Evolutionary conservation across 2,113 vertebrate species (phyloP), one percentile per base, ranked within the genome.

Genomic region (Cryptotis parvus): DNA sequence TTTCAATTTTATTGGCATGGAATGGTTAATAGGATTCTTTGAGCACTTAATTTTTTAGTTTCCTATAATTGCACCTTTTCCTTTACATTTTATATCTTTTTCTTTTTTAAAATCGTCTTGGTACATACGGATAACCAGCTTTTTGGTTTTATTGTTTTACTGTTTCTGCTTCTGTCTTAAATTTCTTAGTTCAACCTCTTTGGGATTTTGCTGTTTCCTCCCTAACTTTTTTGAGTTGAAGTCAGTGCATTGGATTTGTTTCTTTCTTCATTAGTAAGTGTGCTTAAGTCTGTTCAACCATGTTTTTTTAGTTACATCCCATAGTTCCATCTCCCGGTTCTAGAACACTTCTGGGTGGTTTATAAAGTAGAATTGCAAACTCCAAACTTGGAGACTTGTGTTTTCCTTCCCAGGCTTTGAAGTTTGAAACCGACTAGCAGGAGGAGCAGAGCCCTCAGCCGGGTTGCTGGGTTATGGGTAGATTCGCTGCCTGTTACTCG

Each of bases 81-180:
- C 35, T 91, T 83, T 81, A 58, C 14, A 45, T 81, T 93, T 37
- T 24, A 37, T 79, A 0, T 3, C 10, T 55, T 39, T 41, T 29
- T 75, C 9, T 74, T 58, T n/a, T 74, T 55, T 66, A 45, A 20
- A 27, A n/a, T 72, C 15, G n/a, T 39, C 26, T 83, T 78, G 43
- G n/a, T 89, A 61, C 89, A 89, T 85, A 43, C 41, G 72, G 37
- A 74, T 39, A 75, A 74, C 4, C 1, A 43, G 45, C 24, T 86
- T 92, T n/a, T 69, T 76, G 26, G 18, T 31, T 87, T 91, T 91
- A 76, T 77, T 69, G 78, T 84, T 84, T 58, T 91, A 89, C 16
- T 77, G 45, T 82, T 92, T 93, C 65, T 78, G 14, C 16, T 78
- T 1, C 31, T 68, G 2, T 87, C 31, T 87, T 63, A 63, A 18